Evolutionary conservation across 2,888 invertebrate genomes (phyloP), one percentile per base, ranked within the genome.

Genomic region (Dynastes grantii): DNA sequence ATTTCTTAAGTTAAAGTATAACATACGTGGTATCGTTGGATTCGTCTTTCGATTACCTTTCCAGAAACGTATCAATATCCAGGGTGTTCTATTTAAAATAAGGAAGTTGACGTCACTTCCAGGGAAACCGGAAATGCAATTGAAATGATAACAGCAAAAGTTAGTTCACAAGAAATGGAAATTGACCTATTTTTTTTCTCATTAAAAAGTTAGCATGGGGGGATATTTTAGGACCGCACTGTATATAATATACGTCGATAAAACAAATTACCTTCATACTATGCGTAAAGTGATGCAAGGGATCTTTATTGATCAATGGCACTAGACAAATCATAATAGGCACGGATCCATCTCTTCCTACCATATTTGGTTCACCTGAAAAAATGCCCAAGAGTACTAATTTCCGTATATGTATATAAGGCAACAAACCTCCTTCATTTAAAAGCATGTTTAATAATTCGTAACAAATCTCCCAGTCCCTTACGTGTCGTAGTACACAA

Each of bases 281-380:
- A 87, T 94, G 94, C 3, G 93, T 93, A 85, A 93, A 93, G 86
- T 93, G 92, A 86, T 94, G 93, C 68, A 93, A 87, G 68, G 94
- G 93, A 88, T 94, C 94, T 85, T 94, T 94, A 86, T 94, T 94
- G 78, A 95, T 93, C 49, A 95, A 88, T 64, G 94, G 94, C 77
- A 94, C 94, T 78, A 95, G 89, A 84, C 94, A 92, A 40, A 95
- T 93, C 92, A 94, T 94, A 78, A 95, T 91, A 11, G 95, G 94
- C 71, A 93, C 93, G 55, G 93, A 93, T 27, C 94, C 94, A 87
- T 94, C 94, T 29, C 94, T 89, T 4, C 94, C 94, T 27, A 93
- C 93, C 86, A 93, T 91, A 85, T 94, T 93, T 27, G 94, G 93
- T 88, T 92, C 90, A 79, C 91, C 91, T 91, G 78, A 68, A 85